Conservation (phyloP, 2,797 vertebrate species). For the Trachops cirrhosus region DNA sequence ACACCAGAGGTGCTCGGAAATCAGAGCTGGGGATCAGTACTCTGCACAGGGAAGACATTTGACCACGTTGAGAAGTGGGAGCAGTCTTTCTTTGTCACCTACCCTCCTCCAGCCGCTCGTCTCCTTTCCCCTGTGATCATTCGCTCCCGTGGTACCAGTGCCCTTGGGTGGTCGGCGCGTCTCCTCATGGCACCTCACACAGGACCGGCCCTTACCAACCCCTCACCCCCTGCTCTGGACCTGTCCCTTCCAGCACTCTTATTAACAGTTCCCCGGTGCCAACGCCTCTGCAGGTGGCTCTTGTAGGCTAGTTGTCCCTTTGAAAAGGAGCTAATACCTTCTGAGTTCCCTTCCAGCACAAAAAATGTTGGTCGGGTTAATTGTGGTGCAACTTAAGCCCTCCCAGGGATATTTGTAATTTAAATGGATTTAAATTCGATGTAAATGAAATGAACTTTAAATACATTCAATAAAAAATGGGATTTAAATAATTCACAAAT, state of each 20-base stretch:
- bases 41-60: background rate
- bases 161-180: background rate
- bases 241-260: background rate
- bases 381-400: background rate
- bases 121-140: background rate
- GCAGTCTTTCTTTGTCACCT: background rate
- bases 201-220: background rate
- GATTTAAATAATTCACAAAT: background rate
- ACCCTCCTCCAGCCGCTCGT: accelerated
- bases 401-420: background rate
- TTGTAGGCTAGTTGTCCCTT: background rate
- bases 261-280: background rate
- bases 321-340: background rate
- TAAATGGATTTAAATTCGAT: background rate
- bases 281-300: background rate
- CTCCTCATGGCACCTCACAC: background rate
- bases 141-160: too few relatives aligned
- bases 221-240: background rate
- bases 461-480: background rate
- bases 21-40: background rate
- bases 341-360: background rate
- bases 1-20: slow-evolving; percentile 12
- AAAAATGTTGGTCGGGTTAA: background rate
- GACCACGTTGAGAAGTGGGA: background rate
- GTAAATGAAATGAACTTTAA: background rate